phyloP scores from a whole-genome alignment of 2,113 vertebrate genomes.

The Hypomesus transpacificus region DNA sequence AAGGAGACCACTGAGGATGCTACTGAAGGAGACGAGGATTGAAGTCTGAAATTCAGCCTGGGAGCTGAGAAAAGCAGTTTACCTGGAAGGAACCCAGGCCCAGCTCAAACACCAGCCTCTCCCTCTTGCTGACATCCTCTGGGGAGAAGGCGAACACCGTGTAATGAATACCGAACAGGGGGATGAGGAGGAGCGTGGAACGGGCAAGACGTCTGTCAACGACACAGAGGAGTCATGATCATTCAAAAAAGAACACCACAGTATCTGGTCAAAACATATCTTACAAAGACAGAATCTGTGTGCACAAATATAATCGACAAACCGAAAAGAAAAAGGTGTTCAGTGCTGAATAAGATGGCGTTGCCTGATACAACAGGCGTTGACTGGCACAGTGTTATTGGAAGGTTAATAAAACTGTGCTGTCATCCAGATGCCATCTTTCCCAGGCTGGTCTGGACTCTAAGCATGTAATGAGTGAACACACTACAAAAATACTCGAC shows the following conservation, averaged over 20 bases:
- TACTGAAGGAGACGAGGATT: no score
- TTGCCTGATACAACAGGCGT: not conserved
- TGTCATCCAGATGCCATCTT: not conserved
- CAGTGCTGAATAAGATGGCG: not conserved
- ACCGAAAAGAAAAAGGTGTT: not conserved
- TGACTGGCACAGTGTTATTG: not conserved
- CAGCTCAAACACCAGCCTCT: conserved; percentile 93
- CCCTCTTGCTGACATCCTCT: conserved; percentile 92
- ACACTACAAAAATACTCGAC: no score
- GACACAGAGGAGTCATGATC: conserved; percentile 45
- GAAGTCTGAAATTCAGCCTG: not conserved
- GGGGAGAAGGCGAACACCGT: conserved; percentile 98
- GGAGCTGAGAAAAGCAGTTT: not conserved
- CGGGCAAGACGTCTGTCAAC: conserved; percentile 85
- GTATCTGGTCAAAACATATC: conserved; percentile 12
- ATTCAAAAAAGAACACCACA: not conserved
- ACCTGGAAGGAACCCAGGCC: conserved; percentile 98
- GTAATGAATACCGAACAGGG: conserved; percentile 97
- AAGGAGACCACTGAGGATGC: no score
- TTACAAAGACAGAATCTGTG: no score
- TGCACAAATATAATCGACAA: no score
- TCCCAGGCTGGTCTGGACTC: no score
- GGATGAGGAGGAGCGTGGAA: conserved; percentile 94
- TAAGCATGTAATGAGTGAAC: no score
- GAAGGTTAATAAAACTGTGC: not conserved